Percentiles rank a stretch among this genome's conserved stretches.
These are phyloP conservation scores for Oscheius onirici DNA, from an alignment of 2,888 invertebrate genomes.

Conservation along the genomic window DNA sequence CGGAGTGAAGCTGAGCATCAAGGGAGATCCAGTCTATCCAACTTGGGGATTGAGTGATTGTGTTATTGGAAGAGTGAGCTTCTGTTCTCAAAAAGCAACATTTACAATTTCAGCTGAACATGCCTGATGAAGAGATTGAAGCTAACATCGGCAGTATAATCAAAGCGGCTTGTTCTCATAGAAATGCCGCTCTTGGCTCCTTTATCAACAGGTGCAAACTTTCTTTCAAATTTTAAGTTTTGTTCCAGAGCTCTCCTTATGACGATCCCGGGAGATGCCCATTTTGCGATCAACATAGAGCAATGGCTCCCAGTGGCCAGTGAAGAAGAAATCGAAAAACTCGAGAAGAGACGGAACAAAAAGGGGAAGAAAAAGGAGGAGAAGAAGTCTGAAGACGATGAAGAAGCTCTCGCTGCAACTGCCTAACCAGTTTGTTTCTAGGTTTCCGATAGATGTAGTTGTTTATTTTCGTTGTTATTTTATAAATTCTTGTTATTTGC, in stretches of 20 bases:
- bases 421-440: conserved; percentile 5
- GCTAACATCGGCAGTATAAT: conserved; percentile 64
- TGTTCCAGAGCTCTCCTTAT: conserved; percentile 57
- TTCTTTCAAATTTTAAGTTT: neutral
- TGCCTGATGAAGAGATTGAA: conserved; percentile 66
- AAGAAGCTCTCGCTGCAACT: conserved; percentile 26
- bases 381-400: conserved; percentile 43
- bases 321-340: conserved; percentile 69
- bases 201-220: conserved; percentile 62
- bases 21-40: conserved; percentile 64
- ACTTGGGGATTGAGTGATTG: conserved; percentile 67
- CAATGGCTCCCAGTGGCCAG: conserved; percentile 62
- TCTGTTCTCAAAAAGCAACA: no score
- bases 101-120: no score
- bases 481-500: neutral
- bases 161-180: conserved; percentile 59
- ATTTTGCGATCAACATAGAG: conserved; percentile 61
- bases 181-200: conserved; percentile 67
- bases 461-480: conserved; percentile 13
- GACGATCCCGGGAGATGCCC: conserved; percentile 60
- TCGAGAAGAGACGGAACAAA: conserved; percentile 61
- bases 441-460: neutral
- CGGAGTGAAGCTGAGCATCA: conserved; percentile 65
- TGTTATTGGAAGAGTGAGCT: conserved; percentile 64
- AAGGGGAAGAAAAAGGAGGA: conserved; percentile 63